phyloP scores from a whole-genome alignment of 2,797 vertebrate genomes.

The Tauraco hartlaubi region DNA sequence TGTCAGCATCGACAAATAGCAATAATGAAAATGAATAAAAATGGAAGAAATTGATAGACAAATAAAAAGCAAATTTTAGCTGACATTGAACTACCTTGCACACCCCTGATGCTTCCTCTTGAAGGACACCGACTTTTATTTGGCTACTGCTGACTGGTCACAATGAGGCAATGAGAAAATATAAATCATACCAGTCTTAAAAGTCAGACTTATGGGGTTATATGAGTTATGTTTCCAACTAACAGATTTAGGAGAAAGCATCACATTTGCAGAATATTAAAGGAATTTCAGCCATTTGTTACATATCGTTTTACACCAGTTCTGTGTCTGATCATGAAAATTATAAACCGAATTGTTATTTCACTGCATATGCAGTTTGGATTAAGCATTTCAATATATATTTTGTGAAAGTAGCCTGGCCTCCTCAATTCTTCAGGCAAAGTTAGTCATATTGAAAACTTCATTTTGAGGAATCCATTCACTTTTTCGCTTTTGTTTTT shows the following conservation, averaged over 20 bases:
- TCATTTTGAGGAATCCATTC: not conserved
- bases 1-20: not conserved
- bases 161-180: not conserved
- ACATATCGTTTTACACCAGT: rapidly evolving
- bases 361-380: not conserved
- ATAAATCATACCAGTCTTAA: not conserved
- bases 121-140: not conserved
- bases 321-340: not conserved
- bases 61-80: not conserved
- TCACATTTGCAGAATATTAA: not conserved
- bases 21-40: not conserved
- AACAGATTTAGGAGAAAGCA: not conserved
- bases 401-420: not conserved
- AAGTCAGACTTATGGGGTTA: not conserved
- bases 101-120: not conserved
- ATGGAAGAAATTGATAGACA: not conserved
- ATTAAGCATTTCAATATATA: not conserved
- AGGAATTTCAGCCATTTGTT: not conserved
- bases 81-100: not conserved
- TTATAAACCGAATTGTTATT: not conserved
- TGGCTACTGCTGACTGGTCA: not conserved
- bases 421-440: not conserved
- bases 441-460: not conserved
- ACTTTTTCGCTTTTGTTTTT: not conserved
- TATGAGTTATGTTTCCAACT: not conserved